Percentiles rank a stretch among this genome's conserved stretches.
Conservation (phyloP, 2,888 invertebrate species). For the Lacanobia wlatinum region DNA sequence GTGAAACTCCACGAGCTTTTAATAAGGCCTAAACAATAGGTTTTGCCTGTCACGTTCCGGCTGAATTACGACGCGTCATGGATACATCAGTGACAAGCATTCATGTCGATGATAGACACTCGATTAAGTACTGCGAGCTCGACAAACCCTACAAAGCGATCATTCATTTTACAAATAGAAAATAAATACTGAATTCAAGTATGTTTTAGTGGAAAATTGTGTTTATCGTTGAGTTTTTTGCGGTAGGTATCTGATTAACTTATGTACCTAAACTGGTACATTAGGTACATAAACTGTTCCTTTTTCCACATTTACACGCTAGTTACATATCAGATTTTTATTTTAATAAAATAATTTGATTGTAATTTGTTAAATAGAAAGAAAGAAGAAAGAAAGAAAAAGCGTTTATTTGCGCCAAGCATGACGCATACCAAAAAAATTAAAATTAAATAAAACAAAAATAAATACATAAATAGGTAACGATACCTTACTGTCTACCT, state of each 20-base stretch:
- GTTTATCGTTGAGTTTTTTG: neutral
- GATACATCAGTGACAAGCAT: slow-evolving; percentile 62
- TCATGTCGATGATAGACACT: slow-evolving; percentile 62
- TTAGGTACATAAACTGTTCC: no score
- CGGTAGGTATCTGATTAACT: neutral
- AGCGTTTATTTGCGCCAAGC: no score
- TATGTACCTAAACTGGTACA: no score
- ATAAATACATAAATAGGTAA: no score
- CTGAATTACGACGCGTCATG: slow-evolving; percentile 56
- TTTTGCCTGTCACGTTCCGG: slow-evolving; percentile 56
- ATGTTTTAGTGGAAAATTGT: neutral
- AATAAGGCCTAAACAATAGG: slow-evolving; percentile 59
- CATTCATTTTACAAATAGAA: slow-evolving; percentile 42
- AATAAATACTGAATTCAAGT: slow-evolving; percentile 24
- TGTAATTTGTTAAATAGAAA: no score
- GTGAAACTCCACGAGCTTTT: slow-evolving; percentile 49
- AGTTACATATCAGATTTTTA: no score
- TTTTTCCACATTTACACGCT: no score
- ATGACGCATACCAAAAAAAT: no score
- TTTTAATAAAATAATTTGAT: no score
- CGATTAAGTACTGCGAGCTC: slow-evolving; percentile 58
- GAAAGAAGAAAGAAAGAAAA: no score
- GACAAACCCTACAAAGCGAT: slow-evolving; percentile 46
- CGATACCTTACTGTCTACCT: neutral
- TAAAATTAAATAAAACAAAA: no score